phyloP scores from a whole-genome alignment of 1,140 invertebrate genomes.

The Drosophila trapezifrons region DNA sequence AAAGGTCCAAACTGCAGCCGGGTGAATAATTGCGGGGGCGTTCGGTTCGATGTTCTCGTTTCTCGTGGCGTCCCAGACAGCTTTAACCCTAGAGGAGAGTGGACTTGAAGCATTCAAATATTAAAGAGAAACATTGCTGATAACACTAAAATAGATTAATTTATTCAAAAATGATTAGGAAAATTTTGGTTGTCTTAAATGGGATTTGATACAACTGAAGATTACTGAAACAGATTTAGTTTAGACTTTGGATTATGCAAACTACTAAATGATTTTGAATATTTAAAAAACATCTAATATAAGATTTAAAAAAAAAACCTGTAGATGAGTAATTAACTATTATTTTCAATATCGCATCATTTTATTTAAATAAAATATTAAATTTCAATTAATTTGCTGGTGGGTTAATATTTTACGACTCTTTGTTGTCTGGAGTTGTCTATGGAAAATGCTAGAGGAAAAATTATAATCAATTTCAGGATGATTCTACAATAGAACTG shows the following conservation, averaged over 20 bases:
- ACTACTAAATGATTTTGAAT: neutral
- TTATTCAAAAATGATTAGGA: no score
- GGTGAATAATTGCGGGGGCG: conserved; percentile 36
- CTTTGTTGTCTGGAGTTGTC: conserved; percentile 33
- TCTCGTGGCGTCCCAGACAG: conserved; percentile 39
- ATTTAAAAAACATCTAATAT: no score
- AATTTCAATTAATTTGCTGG: neutral
- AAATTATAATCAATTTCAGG: conserved; percentile 1
- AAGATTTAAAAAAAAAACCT: no score
- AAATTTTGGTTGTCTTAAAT: no score
- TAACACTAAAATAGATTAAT: neutral
- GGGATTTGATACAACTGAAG: no score
- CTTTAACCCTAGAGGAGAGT: conserved; percentile 21
- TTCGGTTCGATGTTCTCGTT: conserved; percentile 36
- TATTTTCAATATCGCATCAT: neutral
- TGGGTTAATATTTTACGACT: conserved; percentile 32
- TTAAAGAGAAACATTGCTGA: neutral
- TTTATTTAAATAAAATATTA: neutral
- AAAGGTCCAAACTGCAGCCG: conserved; percentile 57
- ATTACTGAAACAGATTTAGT: no score
- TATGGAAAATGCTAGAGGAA: conserved; percentile 21
- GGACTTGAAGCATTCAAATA: neutral
- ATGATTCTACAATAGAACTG: neutral
- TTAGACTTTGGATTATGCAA: no score
- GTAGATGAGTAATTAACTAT: no score